Conservation (phyloP, 2,113 vertebrate species). For the Eleginops maclovinus region DNA sequence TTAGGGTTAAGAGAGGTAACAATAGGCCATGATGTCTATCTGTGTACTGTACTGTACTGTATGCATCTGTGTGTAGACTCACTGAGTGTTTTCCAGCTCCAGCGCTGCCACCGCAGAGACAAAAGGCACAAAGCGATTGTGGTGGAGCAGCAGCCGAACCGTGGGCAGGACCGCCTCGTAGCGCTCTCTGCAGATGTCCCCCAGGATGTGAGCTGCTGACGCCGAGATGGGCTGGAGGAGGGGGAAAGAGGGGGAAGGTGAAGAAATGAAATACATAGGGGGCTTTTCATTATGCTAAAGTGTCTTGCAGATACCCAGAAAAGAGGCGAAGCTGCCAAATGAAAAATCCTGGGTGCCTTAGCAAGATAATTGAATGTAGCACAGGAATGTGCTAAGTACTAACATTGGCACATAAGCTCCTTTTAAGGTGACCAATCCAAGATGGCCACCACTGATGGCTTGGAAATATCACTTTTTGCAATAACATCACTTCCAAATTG, state of each 20-base stretch:
- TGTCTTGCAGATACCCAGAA: too few species aligned
- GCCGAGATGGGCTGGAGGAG: constrained; percentile 91
- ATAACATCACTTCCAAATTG: too few species aligned
- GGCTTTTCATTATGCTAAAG: too few species aligned
- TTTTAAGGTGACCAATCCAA: too few species aligned
- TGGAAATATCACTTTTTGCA: too few species aligned
- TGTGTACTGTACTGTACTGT: not conserved
- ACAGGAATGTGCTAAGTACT: too few species aligned
- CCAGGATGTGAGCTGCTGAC: constrained; percentile 94
- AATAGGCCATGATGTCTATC: not conserved
- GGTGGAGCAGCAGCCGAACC: constrained; percentile 93
- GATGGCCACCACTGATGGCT: too few species aligned
- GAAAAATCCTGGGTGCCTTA: too few species aligned
- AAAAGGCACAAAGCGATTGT: constrained; percentile 94
- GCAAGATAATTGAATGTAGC: too few species aligned
- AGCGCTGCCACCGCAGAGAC: constrained; percentile 91
- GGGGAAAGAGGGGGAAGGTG: not conserved
- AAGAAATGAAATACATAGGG: not conserved
- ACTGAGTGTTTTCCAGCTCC: constrained; percentile 97
- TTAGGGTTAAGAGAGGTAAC: constrained; percentile 24
- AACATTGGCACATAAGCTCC: too few species aligned
- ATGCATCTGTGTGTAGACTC: constrained; percentile 68
- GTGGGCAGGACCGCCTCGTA: constrained; percentile 92
- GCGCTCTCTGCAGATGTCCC: constrained; percentile 94
- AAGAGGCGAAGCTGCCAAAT: too few species aligned